phyloP scores from a whole-genome alignment of 2,797 vertebrate genomes.

The Enteromius argenteus region DNA sequence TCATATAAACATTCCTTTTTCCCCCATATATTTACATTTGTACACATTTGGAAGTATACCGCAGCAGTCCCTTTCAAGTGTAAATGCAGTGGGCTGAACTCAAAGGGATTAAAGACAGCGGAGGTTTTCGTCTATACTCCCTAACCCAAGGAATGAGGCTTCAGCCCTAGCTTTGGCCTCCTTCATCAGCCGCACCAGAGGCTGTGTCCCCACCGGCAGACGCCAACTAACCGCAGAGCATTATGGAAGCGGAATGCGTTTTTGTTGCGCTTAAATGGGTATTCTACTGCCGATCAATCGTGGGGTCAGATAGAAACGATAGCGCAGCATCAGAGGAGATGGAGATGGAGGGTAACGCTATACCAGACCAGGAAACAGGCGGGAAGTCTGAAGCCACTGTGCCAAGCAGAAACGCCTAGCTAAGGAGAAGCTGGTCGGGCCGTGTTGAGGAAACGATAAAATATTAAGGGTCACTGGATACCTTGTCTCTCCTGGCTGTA shows the following conservation, averaged over 20 bases:
- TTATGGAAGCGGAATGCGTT: conserved; percentile 48
- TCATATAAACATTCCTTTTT: conserved; percentile 42
- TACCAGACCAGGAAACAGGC: conserved; percentile 63
- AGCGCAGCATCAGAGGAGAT: conserved; percentile 62
- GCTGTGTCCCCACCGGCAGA: conserved; percentile 31
- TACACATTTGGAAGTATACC: conserved; percentile 32
- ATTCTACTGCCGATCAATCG: conserved; percentile 61
- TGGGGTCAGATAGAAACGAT: conserved; percentile 63
- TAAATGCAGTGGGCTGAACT: conserved; percentile 48
- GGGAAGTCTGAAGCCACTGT: conserved; percentile 59
- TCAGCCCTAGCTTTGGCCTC: conserved; percentile 32
- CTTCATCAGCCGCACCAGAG: conserved; percentile 22
- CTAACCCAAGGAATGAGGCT: conserved; percentile 47
- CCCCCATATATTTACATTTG: conserved; percentile 56
- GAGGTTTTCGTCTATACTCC: conserved; percentile 36
- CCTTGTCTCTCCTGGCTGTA: conserved; percentile 71
- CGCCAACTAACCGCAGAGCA: conserved; percentile 43
- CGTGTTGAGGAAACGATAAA: conserved; percentile 81
- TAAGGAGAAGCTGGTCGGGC: conserved; percentile 66
- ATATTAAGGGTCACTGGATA: conserved; percentile 83
- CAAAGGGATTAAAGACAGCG: conserved; percentile 24
- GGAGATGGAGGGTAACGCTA: conserved; percentile 69
- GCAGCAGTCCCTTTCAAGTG: conserved; percentile 47
- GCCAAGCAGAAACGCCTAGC: conserved; percentile 69
- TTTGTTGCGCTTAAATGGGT: conserved; percentile 56